Conservation (phyloP, 2,888 invertebrate species). For the Flexamia atlantica region DNA sequence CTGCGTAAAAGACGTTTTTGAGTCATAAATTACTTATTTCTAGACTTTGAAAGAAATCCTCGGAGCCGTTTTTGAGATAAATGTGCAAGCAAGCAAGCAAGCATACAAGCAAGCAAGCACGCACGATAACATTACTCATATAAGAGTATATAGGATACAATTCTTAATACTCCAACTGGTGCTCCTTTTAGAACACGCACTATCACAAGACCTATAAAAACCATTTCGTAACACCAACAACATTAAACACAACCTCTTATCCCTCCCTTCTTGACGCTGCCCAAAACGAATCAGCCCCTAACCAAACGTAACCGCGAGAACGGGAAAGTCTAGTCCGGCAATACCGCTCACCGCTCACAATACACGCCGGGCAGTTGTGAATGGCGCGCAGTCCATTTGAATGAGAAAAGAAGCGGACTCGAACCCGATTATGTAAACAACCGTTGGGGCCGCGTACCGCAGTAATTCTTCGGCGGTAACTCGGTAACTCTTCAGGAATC, state of each 20-base stretch:
- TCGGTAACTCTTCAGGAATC: too few relatives aligned
- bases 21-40: too few relatives aligned
- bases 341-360: background rate
- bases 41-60: too few relatives aligned
- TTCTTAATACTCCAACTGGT: background rate
- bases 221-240: background rate
- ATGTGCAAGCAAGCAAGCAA: too few relatives aligned
- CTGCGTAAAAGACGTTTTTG: too few relatives aligned
- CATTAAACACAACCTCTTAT: background rate
- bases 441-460: background rate
- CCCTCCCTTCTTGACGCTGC: background rate
- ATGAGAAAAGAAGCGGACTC: background rate
- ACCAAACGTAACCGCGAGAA: background rate
- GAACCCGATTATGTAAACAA: background rate
- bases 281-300: background rate
- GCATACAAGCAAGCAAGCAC: too few relatives aligned
- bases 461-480: background rate
- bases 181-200: background rate
- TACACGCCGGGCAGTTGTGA: background rate
- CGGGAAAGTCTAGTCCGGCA: background rate
- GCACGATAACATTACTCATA: too few relatives aligned
- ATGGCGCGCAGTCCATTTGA: background rate
- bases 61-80: too few relatives aligned
- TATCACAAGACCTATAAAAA: too few relatives aligned
- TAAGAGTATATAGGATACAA: background rate